Percentiles rank a stretch among this genome's conserved stretches.
Conservation (phyloP, 2,888 invertebrate species). For the Desoria tigrina region DNA sequence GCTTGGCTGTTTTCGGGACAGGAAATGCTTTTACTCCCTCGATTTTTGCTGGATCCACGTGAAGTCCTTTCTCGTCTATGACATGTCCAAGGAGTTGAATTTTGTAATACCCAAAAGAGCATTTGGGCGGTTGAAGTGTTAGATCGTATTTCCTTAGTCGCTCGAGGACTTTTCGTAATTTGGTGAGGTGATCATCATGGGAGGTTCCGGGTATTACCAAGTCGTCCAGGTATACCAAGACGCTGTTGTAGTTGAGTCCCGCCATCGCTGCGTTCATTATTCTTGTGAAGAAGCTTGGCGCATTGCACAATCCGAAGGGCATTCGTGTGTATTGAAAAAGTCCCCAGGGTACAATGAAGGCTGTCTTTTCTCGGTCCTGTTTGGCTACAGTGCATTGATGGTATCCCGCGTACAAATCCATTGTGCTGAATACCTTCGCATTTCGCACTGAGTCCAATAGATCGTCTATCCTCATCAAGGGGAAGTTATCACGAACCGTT, state of each 20-base stretch:
- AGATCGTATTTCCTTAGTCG: not conserved
- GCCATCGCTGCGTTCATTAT: not conserved
- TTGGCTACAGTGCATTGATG: not conserved
- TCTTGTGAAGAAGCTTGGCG: slow-evolving; percentile 20
- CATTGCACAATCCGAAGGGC: slow-evolving; percentile 28
- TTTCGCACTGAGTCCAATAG: not conserved
- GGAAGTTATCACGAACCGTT: not conserved
- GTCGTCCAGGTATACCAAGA: not conserved
- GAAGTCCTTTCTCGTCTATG: not conserved
- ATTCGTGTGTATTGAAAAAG: not conserved
- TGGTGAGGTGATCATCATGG: not conserved
- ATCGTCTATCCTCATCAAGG: not conserved
- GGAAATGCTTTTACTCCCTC: not conserved
- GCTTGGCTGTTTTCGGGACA: not conserved
- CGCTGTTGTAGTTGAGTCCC: not conserved
- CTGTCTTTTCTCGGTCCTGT: not conserved
- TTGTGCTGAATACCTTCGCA: no score
- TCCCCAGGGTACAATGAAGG: not conserved
- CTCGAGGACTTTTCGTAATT: not conserved
- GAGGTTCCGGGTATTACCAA: not conserved
- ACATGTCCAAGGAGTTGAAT: not conserved
- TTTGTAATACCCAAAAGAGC: not conserved
- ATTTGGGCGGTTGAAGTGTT: not conserved
- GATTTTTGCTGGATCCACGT: not conserved
- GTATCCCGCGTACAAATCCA: not conserved